Evolutionary conservation across 2,797 vertebrate species (phyloP), one percentile per base, ranked within the genome.

Genomic region (Epinephelus coioides): DNA sequence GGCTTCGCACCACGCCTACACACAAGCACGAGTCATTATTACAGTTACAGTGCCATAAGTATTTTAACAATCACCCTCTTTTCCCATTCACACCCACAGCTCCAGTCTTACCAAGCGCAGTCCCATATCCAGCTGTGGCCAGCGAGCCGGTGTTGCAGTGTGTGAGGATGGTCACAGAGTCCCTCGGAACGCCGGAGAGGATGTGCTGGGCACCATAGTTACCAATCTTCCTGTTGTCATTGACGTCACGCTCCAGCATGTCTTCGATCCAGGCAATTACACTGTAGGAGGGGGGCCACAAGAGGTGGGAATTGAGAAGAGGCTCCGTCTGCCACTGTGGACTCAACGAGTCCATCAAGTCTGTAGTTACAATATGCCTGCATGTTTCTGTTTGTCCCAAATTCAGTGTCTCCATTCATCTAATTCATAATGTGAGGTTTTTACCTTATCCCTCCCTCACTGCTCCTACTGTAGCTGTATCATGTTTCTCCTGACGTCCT

Each of bases 131-230:
- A 0, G 97, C 96, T 0, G 97, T 98, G 85, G 97, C 97, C 84
- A 98, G 94, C 0, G 97, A 96, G 14, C 97, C 97, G 0, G 97
- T 98, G 95, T 98, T 98, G 92, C 97, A 98, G 93, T 98, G 97
- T 6, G 97, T 98, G 73, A 98, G 95, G 69, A 98, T 94, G 3
- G 94, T 96, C 84, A 97, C 95, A 0, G 96, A 96, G 83, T 95
- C 94, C 40, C 94, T 88, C 0, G 95, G 94, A 21, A 95, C 95
- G 0, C 81, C 95, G 1, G 96, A 95, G 81, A 98, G 93, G 86
- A 98, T 96, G 91, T 97, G 96, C 83, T 88, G 92, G 27, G 97
- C 97, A 10, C 97, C 97, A 14, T 96, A 95, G 90, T 97, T 97
- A 46, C 97, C 97, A 3, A 98, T 97, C 93, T 92, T 96, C 87